Base-by-base conservation (phyloP, 2,888 invertebrate species). In the Ctenicera cuprea region DNA sequence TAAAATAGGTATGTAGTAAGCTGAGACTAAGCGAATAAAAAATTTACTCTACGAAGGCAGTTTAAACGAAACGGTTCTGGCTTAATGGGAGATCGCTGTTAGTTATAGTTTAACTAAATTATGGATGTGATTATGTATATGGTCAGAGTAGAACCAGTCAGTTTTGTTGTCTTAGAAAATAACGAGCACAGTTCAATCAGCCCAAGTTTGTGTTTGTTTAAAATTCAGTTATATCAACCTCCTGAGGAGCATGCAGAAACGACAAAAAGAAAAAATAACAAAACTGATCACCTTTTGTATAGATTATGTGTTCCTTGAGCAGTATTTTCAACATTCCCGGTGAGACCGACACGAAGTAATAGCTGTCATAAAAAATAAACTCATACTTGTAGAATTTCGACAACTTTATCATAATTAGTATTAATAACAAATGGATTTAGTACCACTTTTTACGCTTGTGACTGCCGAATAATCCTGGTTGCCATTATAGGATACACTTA, bases 371-470 rank as follows among this genome's bases (percentile, higher is more conserved):
- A 62, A 61, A 62, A 52, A 65, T 65, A 37, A 67, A 57, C 57
- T 30, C 43, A 45, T 54, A 54, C 43, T 57, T 67, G 57, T 67
- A 45, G 43, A 43, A 67, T 65, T 52, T 52, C 33, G 50, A 65
- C 52, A 41, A 63, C 38, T 64, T 57, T 71, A 57, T 64, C 33
- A 57, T 67, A 66, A 72, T 73, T 68, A 73, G 54, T 68, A 68
- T 68, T 73, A 68, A 73, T 73, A 73, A 73, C 68, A 73, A 73
- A 73, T 73, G 68, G 68, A 62, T 68, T 38, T 63, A 48, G 68
- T 68, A 68, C 63, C 68, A 68, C 57, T 63, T 73, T 67, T 73
- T 68, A 67, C 73, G 63, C 68, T 50, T 63, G 43, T 64, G 54
- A 71, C 71, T 71, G 71, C 71, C 71, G 71, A 71, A 71, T 71